A percentile compares a stretch with the other conserved stretches of the same genome.
Evolutionary conservation across 2,888 invertebrate genomes (phyloP).

Genomic region (Muscina levida): DNA sequence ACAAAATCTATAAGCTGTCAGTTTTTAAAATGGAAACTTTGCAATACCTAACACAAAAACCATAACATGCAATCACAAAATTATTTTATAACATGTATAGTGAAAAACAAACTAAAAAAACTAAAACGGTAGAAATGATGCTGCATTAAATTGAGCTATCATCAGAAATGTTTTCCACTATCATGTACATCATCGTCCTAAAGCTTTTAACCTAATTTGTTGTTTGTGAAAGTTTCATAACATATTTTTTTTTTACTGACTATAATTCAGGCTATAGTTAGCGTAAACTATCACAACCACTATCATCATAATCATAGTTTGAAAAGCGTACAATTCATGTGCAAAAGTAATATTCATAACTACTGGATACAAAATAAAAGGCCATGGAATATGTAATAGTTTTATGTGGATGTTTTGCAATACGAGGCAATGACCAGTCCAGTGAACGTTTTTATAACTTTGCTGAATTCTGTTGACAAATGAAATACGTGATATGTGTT

Average conservation of each 20-base stretch:
- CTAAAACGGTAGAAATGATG: conserved; percentile 4
- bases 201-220: conserved; percentile 52
- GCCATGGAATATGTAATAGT: too few relatives aligned
- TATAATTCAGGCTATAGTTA: neutral
- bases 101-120: neutral
- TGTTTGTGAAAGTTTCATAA: conserved; percentile 39
- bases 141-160: conserved; percentile 3
- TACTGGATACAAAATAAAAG: too few relatives aligned
- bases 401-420: too few relatives aligned
- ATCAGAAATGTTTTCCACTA: neutral
- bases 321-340: neutral
- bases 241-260: neutral
- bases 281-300: neutral
- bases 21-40: too few relatives aligned
- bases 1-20: too few relatives aligned
- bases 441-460: too few relatives aligned
- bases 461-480: too few relatives aligned
- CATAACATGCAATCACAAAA: conserved; percentile 17
- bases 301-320: conserved; percentile 11
- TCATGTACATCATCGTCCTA: neutral
- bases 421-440: too few relatives aligned
- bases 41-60: neutral
- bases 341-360: conserved; percentile 15
- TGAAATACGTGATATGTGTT: too few relatives aligned
- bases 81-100: neutral